Conservation (phyloP, 2,888 invertebrate genomes). For the Rhaphigaster nebulosa region DNA sequence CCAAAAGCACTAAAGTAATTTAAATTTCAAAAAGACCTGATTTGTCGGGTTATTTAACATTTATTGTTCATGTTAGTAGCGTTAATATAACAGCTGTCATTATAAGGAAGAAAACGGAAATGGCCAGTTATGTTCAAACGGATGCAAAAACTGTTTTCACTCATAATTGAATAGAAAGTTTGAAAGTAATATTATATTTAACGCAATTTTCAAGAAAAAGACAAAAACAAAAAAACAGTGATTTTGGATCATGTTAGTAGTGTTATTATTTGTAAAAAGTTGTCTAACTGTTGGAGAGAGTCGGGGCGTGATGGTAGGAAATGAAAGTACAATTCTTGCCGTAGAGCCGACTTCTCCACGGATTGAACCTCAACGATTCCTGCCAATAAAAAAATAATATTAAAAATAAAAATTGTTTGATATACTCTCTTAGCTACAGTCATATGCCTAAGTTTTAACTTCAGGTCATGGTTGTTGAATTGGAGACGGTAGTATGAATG, state of each 20-base stretch:
- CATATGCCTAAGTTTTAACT: not conserved
- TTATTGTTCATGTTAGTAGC: too few species aligned
- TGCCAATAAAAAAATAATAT: not conserved
- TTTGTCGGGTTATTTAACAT: too few species aligned
- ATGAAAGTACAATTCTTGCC: not conserved
- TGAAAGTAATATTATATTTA: not conserved
- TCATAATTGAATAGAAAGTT: not conserved
- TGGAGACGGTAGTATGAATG: not conserved
- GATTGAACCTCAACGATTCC: not conserved
- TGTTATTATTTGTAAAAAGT: not conserved
- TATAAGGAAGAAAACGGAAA: too few species aligned
- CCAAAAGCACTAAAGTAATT: too few species aligned
- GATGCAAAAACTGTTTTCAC: not conserved
- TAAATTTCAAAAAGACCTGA: too few species aligned
- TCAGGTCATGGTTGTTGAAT: not conserved
- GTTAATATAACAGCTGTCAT: too few species aligned
- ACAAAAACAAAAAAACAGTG: not conserved
- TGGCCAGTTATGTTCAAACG: too few species aligned
- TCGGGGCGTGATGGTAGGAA: not conserved
- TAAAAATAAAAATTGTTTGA: not conserved
- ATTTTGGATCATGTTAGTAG: not conserved
- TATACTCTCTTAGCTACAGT: not conserved
- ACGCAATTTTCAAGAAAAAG: not conserved
- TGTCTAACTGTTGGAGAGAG: not conserved
- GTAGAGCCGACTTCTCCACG: not conserved